These are phyloP conservation scores for Puntigrus tetrazona DNA, from an alignment of 2,113 vertebrate genomes.

Conservation along the genomic window DNA sequence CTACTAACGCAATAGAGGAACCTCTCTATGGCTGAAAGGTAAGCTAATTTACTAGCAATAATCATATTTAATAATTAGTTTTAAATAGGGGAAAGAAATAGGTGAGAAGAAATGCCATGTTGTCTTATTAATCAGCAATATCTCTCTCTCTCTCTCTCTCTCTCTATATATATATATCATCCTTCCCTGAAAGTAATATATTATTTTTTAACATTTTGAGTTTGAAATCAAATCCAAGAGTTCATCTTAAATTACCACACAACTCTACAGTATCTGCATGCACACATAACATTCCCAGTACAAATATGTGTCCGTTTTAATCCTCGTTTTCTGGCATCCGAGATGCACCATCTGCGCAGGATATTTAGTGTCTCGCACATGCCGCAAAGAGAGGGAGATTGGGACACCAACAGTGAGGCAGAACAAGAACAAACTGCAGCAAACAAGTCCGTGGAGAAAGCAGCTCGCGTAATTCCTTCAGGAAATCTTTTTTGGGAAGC, in stretches of 20 bases:
- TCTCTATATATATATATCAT: no score
- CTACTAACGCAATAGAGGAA: background rate
- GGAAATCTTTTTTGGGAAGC: background rate
- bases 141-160: no score
- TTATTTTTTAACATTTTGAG: background rate
- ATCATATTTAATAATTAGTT: background rate
- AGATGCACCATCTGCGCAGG: slow-evolving; percentile 44
- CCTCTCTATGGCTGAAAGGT: background rate
- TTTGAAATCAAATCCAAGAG: background rate
- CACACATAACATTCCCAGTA: background rate
- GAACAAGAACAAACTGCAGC: background rate
- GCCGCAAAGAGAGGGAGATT: slow-evolving; percentile 13
- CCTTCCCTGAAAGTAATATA: no score
- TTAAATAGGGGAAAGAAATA: background rate
- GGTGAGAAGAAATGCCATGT: no score
- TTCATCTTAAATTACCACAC: background rate
- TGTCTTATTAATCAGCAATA: background rate
- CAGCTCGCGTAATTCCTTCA: background rate
- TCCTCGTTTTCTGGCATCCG: slow-evolving; percentile 2
- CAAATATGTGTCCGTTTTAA: slow-evolving; percentile 17
- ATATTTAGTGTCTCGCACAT: slow-evolving; percentile 31
- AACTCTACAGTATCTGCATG: background rate
- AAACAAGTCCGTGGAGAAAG: slow-evolving; percentile 1
- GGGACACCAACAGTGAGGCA: background rate
- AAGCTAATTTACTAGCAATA: background rate